phyloP scores from a whole-genome alignment of 2,888 invertebrate genomes.

The Euplagia quadripunctaria region DNA sequence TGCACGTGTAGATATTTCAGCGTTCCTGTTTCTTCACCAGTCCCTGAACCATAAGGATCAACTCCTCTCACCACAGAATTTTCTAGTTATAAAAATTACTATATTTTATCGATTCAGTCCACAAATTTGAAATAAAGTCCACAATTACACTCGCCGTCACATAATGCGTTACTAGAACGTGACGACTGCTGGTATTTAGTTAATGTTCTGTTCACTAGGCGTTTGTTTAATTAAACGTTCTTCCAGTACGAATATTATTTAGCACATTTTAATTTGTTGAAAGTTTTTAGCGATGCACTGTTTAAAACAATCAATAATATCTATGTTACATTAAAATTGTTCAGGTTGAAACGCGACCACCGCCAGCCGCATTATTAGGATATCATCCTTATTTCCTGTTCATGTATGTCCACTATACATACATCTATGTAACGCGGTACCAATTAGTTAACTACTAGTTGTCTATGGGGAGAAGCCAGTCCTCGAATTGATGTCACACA shows the following conservation, averaged over 20 bases:
- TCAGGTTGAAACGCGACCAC: conserved; percentile 77
- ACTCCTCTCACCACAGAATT: conserved; percentile 87
- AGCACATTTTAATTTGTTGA: conserved; percentile 87
- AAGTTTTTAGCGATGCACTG: conserved; percentile 85
- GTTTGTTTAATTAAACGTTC: conserved; percentile 83
- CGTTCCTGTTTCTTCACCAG: conserved; percentile 73
- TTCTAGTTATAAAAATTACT: conserved; percentile 86
- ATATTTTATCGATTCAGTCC: conserved; percentile 84
- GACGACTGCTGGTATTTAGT: conserved; percentile 70
- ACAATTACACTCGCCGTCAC: conserved; percentile 79
- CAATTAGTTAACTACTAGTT: conserved; percentile 83
- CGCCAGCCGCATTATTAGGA: conserved; percentile 66
- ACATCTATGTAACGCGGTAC: conserved; percentile 77
- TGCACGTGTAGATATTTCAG: conserved; percentile 69
- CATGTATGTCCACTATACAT: conserved; percentile 65
- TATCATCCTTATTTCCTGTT: conserved; percentile 63
- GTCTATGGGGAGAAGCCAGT: conserved; percentile 87
- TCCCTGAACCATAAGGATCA: conserved; percentile 80
- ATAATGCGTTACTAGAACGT: conserved; percentile 66
- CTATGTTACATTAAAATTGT: conserved; percentile 82
- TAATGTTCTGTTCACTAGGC: conserved; percentile 85
- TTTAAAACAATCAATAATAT: conserved; percentile 83
- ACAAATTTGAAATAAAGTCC: conserved; percentile 87
- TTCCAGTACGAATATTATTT: conserved; percentile 84
- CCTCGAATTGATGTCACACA: conserved; percentile 76